These are phyloP conservation scores for Lochmaea capreae DNA, from an alignment of 2,888 invertebrate genomes.

Conservation along the genomic window DNA sequence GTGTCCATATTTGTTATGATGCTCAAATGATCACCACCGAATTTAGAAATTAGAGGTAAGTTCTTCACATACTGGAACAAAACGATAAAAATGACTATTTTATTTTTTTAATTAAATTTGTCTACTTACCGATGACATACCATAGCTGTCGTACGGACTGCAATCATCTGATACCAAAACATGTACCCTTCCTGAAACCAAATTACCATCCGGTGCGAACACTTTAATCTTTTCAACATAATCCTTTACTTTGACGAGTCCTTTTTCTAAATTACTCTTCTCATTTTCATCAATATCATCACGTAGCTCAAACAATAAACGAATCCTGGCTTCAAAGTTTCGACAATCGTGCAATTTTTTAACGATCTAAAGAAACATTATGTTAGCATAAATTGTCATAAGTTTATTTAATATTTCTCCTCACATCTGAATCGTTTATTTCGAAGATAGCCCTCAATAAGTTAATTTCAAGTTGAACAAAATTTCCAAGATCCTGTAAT, in stretches of 20 bases:
- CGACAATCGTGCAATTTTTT: constrained; percentile 52
- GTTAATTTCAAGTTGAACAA: constrained; percentile 66
- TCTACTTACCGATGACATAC: constrained; percentile 57
- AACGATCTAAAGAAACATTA: constrained; percentile 49
- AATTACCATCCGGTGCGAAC: constrained; percentile 53
- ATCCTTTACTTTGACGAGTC: constrained; percentile 54
- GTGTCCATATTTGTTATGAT: constrained; percentile 76
- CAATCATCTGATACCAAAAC: constrained; percentile 60
- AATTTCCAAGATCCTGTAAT: constrained; percentile 65
- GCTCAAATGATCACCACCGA: constrained; percentile 79
- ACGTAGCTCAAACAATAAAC: constrained; percentile 50
- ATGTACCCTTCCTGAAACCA: constrained; percentile 56
- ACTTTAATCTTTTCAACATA: constrained; percentile 51
- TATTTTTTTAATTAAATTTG: background rate
- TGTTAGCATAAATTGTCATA: background rate
- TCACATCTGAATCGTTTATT: constrained; percentile 61
- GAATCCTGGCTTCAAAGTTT: constrained; percentile 55
- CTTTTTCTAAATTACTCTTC: constrained; percentile 48
- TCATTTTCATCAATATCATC: constrained; percentile 50
- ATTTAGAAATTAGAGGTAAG: constrained; percentile 67
- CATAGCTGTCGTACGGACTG: constrained; percentile 61
- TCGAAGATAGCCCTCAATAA: constrained; percentile 71
- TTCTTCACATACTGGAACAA: constrained; percentile 70
- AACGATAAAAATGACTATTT: constrained; percentile 26
- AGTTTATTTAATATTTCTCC: constrained; percentile 3